Evolutionary conservation across 2,888 invertebrate genomes (phyloP).

Genomic region (Drosophila merina): DNA sequence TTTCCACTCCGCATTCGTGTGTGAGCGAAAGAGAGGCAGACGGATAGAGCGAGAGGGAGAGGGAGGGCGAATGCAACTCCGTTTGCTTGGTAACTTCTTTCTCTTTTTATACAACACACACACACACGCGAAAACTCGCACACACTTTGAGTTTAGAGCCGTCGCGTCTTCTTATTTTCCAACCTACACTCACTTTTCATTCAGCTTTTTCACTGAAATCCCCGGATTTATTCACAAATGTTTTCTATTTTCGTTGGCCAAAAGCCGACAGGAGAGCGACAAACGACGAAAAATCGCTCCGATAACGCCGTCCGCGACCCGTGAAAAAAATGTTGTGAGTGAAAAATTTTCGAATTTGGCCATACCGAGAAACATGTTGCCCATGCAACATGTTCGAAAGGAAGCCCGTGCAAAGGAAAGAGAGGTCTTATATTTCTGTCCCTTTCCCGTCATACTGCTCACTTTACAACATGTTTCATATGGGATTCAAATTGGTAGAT

Average conservation of each 20-base stretch:
- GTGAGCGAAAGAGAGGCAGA: conserved; percentile 13
- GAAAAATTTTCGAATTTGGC: too few relatives aligned
- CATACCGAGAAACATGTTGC: too few relatives aligned
- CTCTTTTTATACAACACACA: conserved; percentile 54
- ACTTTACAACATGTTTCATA: too few relatives aligned
- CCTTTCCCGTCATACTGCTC: too few relatives aligned
- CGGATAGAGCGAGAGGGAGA: conserved; percentile 7
- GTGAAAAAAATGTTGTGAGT: too few relatives aligned
- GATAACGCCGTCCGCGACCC: conserved; percentile 41
- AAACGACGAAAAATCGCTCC: conserved; percentile 46
- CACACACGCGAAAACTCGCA: conserved; percentile 37
- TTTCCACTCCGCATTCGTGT: conserved; percentile 60
- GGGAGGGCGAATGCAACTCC: conserved; percentile 66
- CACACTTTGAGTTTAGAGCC: conserved; percentile 48
- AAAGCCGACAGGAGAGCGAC: conserved; percentile 48
- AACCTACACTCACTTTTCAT: conserved; percentile 44
- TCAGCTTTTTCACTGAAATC: conserved; percentile 43
- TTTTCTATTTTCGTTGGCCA: conserved; percentile 13
- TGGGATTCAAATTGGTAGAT: too few relatives aligned
- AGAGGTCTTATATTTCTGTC: too few relatives aligned
- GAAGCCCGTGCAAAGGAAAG: too few relatives aligned
- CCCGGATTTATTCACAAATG: conserved; percentile 53
- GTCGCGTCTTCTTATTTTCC: conserved; percentile 49
- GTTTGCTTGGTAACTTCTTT: conserved; percentile 70
- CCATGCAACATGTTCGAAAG: too few relatives aligned